phyloP scores from a whole-genome alignment of 2,888 invertebrate species.

The Mactromeris polynyma region DNA sequence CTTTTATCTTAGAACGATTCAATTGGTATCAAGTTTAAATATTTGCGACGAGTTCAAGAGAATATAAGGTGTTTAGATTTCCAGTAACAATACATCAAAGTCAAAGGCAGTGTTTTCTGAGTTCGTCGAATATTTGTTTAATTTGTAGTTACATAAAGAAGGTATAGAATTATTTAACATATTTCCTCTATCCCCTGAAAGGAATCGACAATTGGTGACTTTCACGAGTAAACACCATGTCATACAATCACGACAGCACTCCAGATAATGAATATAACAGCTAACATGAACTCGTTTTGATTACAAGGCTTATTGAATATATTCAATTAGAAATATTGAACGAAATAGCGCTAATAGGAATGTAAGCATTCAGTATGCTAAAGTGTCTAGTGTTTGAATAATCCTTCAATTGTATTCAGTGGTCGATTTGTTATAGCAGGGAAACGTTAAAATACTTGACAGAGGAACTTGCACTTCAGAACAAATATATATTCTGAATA shows the following conservation, averaged over 20 bases:
- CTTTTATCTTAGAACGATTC: too few relatives aligned
- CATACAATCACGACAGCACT: background rate
- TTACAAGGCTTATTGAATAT: background rate
- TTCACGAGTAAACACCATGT: background rate
- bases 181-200: background rate
- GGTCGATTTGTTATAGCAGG: conserved; percentile 2
- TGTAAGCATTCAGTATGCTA: background rate
- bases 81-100: too few relatives aligned
- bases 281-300: background rate
- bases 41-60: too few relatives aligned
- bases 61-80: too few relatives aligned
- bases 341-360: background rate
- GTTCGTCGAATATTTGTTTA: too few relatives aligned
- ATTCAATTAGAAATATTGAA: background rate
- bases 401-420: background rate
- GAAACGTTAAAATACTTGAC: background rate
- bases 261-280: background rate
- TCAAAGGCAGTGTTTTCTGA: too few relatives aligned
- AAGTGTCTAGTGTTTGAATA: background rate
- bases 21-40: too few relatives aligned
- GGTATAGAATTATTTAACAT: too few relatives aligned
- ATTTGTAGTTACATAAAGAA: too few relatives aligned
- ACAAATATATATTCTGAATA: background rate
- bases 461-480: background rate
- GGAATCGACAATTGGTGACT: background rate